Base-by-base conservation (phyloP, 2,113 vertebrate genomes). In the Phylloscopus trochilus region DNA sequence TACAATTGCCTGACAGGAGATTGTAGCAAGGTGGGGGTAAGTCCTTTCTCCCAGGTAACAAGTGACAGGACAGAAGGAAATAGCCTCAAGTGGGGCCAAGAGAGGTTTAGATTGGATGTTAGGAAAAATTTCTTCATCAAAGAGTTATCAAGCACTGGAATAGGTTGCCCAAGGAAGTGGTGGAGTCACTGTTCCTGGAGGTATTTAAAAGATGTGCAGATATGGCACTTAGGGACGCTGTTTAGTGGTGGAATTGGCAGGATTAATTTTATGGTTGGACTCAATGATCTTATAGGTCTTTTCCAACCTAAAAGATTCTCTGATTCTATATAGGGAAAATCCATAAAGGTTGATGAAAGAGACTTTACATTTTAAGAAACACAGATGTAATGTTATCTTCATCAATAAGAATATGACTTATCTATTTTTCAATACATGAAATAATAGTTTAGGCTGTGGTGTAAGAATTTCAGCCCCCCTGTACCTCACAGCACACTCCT, bases 1-100 rank as follows among this genome's bases (percentile, higher is more conserved):
- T 35, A 6, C 27, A 37, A 4, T 11, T 47, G 16, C 30, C 11
- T 67, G 31, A 67, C 28, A 24, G 28, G 33, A 27, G 5, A 35
- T 0, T 28, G 46, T n/a, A 17, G 26, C 0, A 2, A 66, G 41
- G 9, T 56, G 19, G 1, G 8, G 2, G 8, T 23, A 0, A 0
- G 8, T 68, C 22, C 56, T 35, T 86, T 70, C 11, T 74, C 5
- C 2, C 41, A 70, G 2, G 46, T 47, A 56, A 62, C 14, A 72
- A 56, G 31, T 2, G 11, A 46, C 5, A 60, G 15, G 11, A 79
- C 1, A 8, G 83, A 37, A 81, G 8, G 20, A 87, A 87, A 83
- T 1, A 2, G 10, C 20, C 13, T 62, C 52, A 75, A 7, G 11
- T 28, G 28, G 15, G 4, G 0, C 15, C 28, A 75, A 15, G 7